Evolutionary conservation across 1,140 invertebrate genomes (phyloP).

Genomic region (Acromyrmex heyeri): DNA sequence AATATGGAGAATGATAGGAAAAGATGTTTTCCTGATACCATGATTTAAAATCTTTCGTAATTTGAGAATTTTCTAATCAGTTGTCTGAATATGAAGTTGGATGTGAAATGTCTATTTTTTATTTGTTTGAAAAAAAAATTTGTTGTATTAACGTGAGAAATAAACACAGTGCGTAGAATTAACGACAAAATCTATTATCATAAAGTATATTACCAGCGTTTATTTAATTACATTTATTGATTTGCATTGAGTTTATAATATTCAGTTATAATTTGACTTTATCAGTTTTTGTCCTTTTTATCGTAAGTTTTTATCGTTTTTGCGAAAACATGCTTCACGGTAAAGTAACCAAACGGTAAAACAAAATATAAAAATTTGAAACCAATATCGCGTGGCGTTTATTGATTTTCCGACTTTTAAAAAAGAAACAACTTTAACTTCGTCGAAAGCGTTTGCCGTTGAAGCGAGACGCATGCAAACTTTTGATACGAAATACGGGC

Average conservation of each 20-base stretch:
- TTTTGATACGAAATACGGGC: conserved; percentile 39
- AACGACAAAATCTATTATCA: not conserved
- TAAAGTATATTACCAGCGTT: not conserved
- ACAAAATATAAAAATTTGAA: conserved; percentile 8
- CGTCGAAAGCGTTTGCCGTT: conserved; percentile 16
- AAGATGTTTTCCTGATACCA: not conserved
- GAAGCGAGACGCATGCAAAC: conserved; percentile 28
- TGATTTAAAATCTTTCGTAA: conserved; percentile 19
- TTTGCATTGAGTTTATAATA: not conserved
- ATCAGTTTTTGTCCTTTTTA: not conserved
- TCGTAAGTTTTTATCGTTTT: not conserved
- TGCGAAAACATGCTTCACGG: not conserved
- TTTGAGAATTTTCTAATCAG: conserved; percentile 10
- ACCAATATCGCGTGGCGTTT: conserved; percentile 36
- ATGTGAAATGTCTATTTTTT: conserved; percentile 24
- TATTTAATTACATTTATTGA: conserved; percentile 13
- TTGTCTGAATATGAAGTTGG: not conserved
- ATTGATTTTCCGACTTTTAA: conserved; percentile 39
- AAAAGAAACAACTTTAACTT: conserved; percentile 14
- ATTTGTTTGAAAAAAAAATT: conserved; percentile 24
- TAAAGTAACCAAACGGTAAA: conserved; percentile 13
- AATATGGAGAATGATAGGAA: not conserved
- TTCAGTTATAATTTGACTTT: not conserved
- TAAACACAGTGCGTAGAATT: not conserved
- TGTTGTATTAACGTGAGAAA: not conserved